Conservation (phyloP, 2,113 vertebrate genomes). For the Zosterops lateralis region DNA sequence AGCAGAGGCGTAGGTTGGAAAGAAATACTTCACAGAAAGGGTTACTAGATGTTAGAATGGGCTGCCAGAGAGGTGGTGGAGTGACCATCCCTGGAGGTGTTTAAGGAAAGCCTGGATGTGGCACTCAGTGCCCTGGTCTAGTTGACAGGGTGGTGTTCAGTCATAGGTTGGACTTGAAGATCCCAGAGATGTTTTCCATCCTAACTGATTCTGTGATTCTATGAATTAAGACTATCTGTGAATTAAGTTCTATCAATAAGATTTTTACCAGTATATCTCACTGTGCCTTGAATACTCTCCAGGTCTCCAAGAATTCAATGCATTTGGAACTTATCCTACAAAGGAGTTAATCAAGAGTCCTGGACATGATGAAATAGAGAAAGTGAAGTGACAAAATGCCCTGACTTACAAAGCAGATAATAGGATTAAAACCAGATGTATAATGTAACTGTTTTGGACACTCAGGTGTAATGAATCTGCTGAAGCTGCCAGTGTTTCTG, state of each 20-base stretch:
- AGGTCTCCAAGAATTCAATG: background rate
- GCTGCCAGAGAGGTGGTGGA: background rate
- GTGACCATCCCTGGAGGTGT: background rate
- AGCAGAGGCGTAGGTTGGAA: background rate
- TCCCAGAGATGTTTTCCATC: background rate
- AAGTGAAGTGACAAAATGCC: background rate
- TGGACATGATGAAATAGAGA: background rate
- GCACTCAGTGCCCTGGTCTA: background rate
- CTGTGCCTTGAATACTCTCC: background rate
- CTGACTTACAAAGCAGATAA: background rate
- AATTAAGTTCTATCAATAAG: background rate
- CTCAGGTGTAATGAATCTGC: background rate
- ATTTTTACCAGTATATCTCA: background rate
- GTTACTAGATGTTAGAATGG: background rate
- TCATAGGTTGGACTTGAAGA: background rate
- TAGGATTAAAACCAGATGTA: background rate
- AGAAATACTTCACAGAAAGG: background rate
- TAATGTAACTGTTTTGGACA: background rate
- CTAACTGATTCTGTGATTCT: background rate
- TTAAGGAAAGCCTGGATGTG: fast-evolving
- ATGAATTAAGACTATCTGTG: background rate
- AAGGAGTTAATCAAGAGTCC: background rate
- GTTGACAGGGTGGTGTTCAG: background rate
- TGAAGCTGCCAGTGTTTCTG: background rate
- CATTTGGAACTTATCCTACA: background rate